Evolutionary conservation across 1,140 invertebrate genomes (phyloP).

Genomic region (Hetaerina americana): DNA sequence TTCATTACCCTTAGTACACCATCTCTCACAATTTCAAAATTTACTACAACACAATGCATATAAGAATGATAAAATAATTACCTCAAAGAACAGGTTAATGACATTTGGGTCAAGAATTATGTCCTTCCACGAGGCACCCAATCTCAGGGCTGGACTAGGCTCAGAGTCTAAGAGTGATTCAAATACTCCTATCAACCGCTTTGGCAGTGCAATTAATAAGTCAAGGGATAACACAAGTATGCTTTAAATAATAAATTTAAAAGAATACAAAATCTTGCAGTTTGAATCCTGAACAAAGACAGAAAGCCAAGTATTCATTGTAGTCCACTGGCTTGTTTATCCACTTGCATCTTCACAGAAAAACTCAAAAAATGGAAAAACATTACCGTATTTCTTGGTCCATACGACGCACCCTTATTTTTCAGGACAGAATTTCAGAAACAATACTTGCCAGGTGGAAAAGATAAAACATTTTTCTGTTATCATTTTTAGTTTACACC

Average conservation of each 20-base stretch:
- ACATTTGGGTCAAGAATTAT: conserved; percentile 59
- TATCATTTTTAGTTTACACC: no score
- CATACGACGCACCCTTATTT: no score
- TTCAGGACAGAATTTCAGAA: no score
- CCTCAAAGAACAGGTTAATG: conserved; percentile 62
- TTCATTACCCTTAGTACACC: no score
- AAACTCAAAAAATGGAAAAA: no score
- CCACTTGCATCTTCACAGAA: no score
- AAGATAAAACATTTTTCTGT: no score
- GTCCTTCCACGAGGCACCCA: conserved; percentile 54
- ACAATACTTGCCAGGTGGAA: no score
- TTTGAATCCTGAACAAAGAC: no score
- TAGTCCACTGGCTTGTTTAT: no score
- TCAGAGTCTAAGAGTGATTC: conserved; percentile 55
- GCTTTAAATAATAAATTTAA: conserved; percentile 6
- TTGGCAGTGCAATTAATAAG: conserved; percentile 36
- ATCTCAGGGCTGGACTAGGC: conserved; percentile 44
- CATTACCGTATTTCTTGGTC: no score
- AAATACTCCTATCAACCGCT: conserved; percentile 53
- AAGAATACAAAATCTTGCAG: conserved; percentile 7
- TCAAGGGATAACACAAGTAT: conserved; percentile 10
- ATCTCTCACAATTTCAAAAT: background rate
- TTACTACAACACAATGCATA: background rate
- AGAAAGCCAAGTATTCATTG: no score
- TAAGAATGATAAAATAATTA: conserved; percentile 24